These are phyloP conservation scores for Fringilla coelebs DNA, from an alignment of 2,797 vertebrate genomes.

Conservation along the genomic window DNA sequence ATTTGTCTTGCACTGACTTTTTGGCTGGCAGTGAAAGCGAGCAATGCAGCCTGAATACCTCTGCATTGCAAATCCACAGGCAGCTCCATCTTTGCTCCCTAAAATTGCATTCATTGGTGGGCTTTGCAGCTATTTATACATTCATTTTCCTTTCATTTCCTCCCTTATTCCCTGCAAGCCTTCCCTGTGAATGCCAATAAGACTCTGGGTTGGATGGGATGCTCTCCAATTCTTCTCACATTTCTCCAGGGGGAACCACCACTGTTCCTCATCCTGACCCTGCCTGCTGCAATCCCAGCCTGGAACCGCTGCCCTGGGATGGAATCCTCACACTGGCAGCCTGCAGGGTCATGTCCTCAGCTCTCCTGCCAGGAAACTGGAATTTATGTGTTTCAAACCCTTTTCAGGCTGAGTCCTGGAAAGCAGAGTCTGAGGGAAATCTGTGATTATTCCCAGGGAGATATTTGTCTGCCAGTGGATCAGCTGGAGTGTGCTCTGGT, in stretches of 20 bases:
- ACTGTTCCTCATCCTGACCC: not conserved
- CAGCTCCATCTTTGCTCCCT: not conserved
- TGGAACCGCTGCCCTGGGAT: slow-evolving; percentile 22
- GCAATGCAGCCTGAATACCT: not conserved
- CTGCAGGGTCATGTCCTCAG: not conserved
- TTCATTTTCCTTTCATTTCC: slow-evolving; percentile 7
- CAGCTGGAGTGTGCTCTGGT: not conserved
- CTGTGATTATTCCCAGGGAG: not conserved
- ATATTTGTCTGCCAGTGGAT: not conserved
- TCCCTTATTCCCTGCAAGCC: not conserved
- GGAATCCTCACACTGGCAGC: not conserved
- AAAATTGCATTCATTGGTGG: not conserved
- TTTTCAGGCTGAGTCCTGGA: not conserved
- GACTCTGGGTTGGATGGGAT: not conserved
- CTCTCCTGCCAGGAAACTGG: not conserved
- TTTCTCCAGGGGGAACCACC: not conserved
- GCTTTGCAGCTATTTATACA: not conserved
- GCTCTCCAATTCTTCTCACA: not conserved
- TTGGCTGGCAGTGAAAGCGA: not conserved
- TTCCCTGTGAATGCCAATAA: not conserved
- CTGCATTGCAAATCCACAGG: not conserved
- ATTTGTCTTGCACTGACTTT: not conserved
- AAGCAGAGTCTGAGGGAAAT: not conserved
- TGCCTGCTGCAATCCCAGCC: slow-evolving; percentile 22
- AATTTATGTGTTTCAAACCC: not conserved